Conservation (phyloP, 2,113 vertebrate genomes). For the Rhineura floridana region DNA sequence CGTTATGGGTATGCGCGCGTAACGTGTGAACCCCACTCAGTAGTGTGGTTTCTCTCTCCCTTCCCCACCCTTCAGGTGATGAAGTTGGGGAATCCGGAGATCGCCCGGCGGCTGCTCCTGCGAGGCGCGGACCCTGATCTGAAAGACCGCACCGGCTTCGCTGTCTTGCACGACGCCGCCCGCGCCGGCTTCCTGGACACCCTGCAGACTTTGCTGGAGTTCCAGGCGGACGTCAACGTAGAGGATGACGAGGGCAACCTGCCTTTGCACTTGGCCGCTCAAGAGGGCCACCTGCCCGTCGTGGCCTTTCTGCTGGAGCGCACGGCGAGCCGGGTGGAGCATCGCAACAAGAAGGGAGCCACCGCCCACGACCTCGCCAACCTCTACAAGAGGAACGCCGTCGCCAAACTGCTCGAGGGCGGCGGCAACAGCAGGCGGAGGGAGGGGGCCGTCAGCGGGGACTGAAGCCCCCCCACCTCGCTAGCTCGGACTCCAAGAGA, state of each 20-base stretch:
- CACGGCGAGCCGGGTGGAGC: constrained; percentile 72
- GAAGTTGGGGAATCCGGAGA: constrained; percentile 80
- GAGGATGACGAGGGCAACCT: constrained; percentile 85
- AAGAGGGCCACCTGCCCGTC: constrained; percentile 81
- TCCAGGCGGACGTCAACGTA: constrained; percentile 84
- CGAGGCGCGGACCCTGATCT: constrained; percentile 83
- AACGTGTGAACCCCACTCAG: not conserved
- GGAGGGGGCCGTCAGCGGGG: constrained; percentile 35
- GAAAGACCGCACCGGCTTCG: constrained; percentile 84
- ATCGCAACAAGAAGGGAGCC: constrained; percentile 75
- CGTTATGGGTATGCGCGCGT: not conserved
- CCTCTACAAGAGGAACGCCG: constrained; percentile 64
- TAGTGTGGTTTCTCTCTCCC: not conserved
- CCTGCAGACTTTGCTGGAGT: constrained; percentile 82
- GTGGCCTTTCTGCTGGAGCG: constrained; percentile 77
- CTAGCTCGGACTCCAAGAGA: not conserved
- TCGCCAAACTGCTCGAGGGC: constrained; percentile 70
- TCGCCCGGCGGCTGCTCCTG: constrained; percentile 79
- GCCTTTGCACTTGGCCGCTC: constrained; percentile 88
- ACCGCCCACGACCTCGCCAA: constrained; percentile 83
- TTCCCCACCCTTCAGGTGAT: constrained; percentile 79
- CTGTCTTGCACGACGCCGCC: constrained; percentile 89
- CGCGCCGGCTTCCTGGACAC: constrained; percentile 88
- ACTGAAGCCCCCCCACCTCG: not conserved
- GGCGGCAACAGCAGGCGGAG: constrained; percentile 27